Evolutionary conservation across 2,113 vertebrate species (phyloP).

Genomic region (Poecile atricapillus): DNA sequence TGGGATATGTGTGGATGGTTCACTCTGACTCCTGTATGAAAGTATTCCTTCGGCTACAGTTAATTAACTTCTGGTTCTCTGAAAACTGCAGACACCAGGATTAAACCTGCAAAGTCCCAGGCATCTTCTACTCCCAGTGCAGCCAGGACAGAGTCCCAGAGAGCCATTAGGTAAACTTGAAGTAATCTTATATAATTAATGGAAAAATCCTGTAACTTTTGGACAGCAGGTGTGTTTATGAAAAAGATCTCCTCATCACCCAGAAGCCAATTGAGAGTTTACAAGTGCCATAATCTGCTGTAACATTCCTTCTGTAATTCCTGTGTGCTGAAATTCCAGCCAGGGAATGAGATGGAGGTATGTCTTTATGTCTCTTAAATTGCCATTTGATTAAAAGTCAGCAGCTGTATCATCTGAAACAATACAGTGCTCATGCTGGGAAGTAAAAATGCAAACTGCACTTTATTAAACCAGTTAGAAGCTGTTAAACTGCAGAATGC

Average conservation of each 20-base stretch:
- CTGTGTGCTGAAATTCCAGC: background rate
- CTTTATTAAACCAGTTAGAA: constrained; percentile 47
- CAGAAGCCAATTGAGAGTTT: constrained; percentile 8
- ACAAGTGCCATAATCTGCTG: background rate
- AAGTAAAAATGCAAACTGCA: constrained; percentile 28
- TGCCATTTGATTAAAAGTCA: constrained; percentile 58
- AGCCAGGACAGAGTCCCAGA: background rate
- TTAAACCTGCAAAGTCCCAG: background rate
- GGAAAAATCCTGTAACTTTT: constrained; percentile 5
- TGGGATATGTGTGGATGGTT: background rate
- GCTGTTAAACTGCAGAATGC: constrained; percentile 38
- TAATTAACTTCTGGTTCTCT: background rate
- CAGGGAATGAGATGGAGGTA: background rate
- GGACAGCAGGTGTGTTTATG: constrained; percentile 9
- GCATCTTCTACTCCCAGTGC: background rate
- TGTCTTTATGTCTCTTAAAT: constrained; percentile 3
- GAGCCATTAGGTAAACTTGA: background rate
- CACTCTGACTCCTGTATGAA: background rate
- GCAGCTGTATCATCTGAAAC: constrained; percentile 36
- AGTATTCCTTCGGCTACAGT: background rate
- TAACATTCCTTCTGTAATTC: background rate
- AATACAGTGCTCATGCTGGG: constrained; percentile 29
- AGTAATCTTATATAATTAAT: constrained; percentile 14
- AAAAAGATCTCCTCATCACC: background rate
- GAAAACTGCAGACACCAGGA: background rate